These are phyloP conservation scores for Hydraecia micacea DNA, from an alignment of 2,888 invertebrate genomes.

Conservation along the genomic window DNA sequence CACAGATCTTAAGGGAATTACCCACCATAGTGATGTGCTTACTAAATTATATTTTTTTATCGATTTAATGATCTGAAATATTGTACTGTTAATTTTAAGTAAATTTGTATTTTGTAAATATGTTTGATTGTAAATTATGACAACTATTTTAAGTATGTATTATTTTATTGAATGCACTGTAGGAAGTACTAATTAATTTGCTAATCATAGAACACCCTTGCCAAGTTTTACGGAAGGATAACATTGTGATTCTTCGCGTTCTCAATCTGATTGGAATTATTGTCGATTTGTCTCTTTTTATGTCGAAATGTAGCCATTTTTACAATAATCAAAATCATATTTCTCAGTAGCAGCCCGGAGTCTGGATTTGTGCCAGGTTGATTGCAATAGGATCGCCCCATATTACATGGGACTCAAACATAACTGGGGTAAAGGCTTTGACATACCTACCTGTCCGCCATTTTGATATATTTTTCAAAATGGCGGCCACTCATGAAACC, in stretches of 20 bases:
- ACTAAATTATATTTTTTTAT: background rate
- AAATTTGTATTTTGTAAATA: conserved; percentile 14
- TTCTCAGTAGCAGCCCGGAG: too few species aligned
- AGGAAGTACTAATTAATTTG: background rate
- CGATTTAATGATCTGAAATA: conserved; percentile 16
- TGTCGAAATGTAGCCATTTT: background rate
- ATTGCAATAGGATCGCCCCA: background rate
- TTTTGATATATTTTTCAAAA: too few species aligned
- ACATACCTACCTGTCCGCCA: too few species aligned
- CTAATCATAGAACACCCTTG: background rate
- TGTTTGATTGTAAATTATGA: background rate
- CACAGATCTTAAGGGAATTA: background rate
- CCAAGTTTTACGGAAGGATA: background rate
- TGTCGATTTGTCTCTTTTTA: background rate
- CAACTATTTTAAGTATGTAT: background rate
- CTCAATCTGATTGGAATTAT: background rate
- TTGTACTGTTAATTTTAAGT: conserved; percentile 12
- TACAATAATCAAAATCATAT: background rate
- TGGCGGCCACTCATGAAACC: too few species aligned
- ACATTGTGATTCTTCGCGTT: background rate
- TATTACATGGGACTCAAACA: background rate
- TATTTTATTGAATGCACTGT: background rate
- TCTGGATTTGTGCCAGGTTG: too few species aligned
- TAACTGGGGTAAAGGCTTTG: too few species aligned
- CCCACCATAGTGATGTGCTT: conserved; percentile 1